Conservation (phyloP, 1,140 invertebrate species). For the Oreohelix idahoensis region DNA sequence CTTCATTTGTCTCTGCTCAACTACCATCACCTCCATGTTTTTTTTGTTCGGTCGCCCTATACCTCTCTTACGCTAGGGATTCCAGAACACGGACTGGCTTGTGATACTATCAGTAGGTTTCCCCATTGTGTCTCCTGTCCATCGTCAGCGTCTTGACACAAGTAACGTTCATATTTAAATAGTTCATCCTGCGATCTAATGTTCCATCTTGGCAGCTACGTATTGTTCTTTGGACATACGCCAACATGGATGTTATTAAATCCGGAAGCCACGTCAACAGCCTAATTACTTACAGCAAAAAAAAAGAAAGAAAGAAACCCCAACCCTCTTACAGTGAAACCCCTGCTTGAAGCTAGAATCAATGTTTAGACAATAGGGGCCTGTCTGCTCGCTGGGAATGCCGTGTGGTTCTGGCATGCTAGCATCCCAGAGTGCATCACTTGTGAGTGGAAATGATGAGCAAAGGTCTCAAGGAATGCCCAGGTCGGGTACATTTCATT, state of each 20-base stretch:
- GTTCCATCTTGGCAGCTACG: neutral
- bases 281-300: neutral
- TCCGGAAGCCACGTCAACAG: neutral
- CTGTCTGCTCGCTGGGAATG: neutral
- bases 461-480: neutral
- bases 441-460: neutral
- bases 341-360: neutral
- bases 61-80: no score
- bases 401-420: neutral
- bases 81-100: no score
- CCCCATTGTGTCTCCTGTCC: no score
- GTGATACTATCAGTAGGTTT: no score
- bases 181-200: no score
- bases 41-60: no score
- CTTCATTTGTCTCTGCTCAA: no score
- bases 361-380: constrained; percentile 1
- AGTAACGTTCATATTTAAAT: no score
- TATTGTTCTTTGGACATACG: neutral
- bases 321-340: neutral
- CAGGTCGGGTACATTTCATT: neutral
- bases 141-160: no score
- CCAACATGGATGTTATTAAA: neutral
- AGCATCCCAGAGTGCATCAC: neutral
- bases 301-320: no score
- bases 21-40: no score